Base-by-base conservation (phyloP, 2,888 invertebrate genomes). In the Auanema freiburgensis region DNA sequence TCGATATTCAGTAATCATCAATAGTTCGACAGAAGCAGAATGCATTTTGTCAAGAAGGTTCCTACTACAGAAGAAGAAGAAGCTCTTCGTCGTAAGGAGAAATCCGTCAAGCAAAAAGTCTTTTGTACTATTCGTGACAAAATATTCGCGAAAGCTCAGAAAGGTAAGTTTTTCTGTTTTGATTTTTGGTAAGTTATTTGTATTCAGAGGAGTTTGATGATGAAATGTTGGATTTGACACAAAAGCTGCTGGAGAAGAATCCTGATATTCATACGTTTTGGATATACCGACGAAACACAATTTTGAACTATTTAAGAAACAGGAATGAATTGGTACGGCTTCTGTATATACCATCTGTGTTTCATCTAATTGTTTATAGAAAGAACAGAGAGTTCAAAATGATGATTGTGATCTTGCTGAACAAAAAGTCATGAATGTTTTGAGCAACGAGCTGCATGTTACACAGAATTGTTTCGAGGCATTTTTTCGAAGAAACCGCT, bases 181-280 rank as follows among this genome's bases (percentile, higher is more conserved):
- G 12, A 51, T 44, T 44, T 53, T 63, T 12, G 16, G 2, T 16
- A 41, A 41, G 18, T 14, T n/a, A n/a, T 1, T 56, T 8, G 23
- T 53, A 65, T 78, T 59, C 57, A 81, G 82, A 66, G 16, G 74
- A 80, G 55, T 74, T 68, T 18, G 80, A 80, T 56, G 79, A 80
- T 6, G 86, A 86, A 62, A 77, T 83, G 11, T 76, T 87, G 50
- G 74, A 87, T 12, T 83, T 92, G 23, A 91, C 91, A 49, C 89
- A 89, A 53, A 89, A 91, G 81, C 88, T 97, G 65, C 86, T 98
- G 60, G 85, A 88, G 51, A 88, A 89, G 21, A 94, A 95, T 87
- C 93, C 97, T 5, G 97, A 98, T 85, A 90, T 95, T 75, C 90
- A 90, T 78, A 93, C 96, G 0, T 85, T 97, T 60, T 98, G 98